Base-by-base conservation (phyloP, 2,113 vertebrate species). In the Crypturellus undulatus region DNA sequence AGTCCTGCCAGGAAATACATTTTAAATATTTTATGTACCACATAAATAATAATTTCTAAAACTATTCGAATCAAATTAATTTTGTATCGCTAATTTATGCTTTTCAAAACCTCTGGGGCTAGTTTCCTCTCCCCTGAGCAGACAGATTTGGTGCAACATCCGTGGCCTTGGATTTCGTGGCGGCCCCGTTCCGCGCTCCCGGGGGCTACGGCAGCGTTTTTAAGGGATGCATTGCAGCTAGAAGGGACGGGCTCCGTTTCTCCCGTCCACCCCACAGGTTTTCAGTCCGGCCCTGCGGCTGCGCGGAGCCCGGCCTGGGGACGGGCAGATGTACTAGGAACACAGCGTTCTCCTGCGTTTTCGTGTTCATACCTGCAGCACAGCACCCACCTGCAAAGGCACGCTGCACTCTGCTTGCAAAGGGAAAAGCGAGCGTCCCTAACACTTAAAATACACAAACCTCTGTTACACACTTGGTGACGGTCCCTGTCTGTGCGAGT, bases 221-320 rank as follows among this genome's bases (percentile, higher is more conserved):
- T 68, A n/a, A 78, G 51, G 45, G 85, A 85, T 87, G 40, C 30
- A 13, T 69, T 9, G 9, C 4, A 24, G 45, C 24, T 58, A 38
- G 16, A 78, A 49, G 20, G 20, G 8, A 22, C 9, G 1, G 0
- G 0, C 0, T 19, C 52, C 14, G 4, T 62, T 47, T 89, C 49
- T 72, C 58, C 84, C 65, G 40, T 9, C 22, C 49, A 32, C 30
- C 26, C 4, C 30, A 9, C 2, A 49, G 20, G 12, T 40, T 60
- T 82, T 40, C 77, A 47, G 13, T 25, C 49, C 45, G 18, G 77
- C 62, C 40, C 67, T 40, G 4, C 17, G 54, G 20, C 6, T 76
- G 30, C 63, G 34, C 18, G 67, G 52, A 81, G 28, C 22, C 38
- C 49, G 69, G 16, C 36, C 8, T 34, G 52, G 14, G 45, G 40